Conservation (phyloP, 2,797 vertebrate species). For the Oreochromis grahami region DNA sequence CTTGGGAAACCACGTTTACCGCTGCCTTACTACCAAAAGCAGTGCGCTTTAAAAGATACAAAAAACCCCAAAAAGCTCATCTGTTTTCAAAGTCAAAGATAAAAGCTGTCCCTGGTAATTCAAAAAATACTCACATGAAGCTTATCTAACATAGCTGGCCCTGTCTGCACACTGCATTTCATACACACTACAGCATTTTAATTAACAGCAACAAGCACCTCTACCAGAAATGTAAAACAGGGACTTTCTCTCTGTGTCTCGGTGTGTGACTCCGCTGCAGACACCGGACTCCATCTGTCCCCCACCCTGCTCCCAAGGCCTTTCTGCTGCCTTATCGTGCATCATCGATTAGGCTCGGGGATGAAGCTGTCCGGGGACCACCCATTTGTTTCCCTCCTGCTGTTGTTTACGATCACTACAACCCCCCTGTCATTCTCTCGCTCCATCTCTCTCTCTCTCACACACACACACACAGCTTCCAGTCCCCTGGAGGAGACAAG, state of each 20-base stretch:
- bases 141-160: not conserved
- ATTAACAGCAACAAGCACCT: constrained; percentile 18
- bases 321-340: constrained; percentile 18
- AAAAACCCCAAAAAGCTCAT: not conserved
- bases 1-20: constrained; percentile 4
- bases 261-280: not conserved
- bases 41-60: not conserved
- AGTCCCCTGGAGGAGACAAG: not conserved
- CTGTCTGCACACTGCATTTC: not conserved
- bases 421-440: not conserved
- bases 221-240: constrained; percentile 25
- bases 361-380: constrained; percentile 28
- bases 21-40: not conserved
- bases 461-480: not conserved
- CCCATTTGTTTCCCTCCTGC: constrained; percentile 38
- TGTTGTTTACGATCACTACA: constrained; percentile 37
- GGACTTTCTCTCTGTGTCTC: not conserved
- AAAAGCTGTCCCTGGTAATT: not conserved
- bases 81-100: not conserved
- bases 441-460: not conserved
- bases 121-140: not conserved
- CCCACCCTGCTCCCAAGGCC: not conserved
- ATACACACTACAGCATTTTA: constrained; percentile 19
- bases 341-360: constrained; percentile 36
- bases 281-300: constrained; percentile 24